Conservation (phyloP, 2,113 vertebrate genomes). For the Stomatorhinus ivindoensis region DNA sequence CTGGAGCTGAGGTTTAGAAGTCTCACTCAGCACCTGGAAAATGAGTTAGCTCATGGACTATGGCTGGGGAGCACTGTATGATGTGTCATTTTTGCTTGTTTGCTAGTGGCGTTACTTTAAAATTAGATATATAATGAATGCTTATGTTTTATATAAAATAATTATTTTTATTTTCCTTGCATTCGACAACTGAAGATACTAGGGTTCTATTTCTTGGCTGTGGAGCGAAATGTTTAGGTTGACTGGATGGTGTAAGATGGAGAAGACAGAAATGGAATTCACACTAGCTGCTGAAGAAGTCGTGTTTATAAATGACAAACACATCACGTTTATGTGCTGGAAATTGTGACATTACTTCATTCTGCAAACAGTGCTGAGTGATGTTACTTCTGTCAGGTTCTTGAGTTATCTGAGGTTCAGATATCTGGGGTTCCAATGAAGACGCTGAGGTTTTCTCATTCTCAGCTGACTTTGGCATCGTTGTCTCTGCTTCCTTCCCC, state of each 20-base stretch:
- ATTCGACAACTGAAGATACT: neutral
- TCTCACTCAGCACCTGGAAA: neutral
- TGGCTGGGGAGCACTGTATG: neutral
- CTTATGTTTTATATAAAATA: neutral
- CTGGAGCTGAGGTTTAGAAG: neutral
- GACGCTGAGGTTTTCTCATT: neutral
- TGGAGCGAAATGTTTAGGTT: neutral
- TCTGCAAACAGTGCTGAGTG: neutral
- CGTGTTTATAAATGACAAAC: neutral
- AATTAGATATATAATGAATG: neutral
- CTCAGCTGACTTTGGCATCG: neutral
- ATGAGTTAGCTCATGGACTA: neutral
- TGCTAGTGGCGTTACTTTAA: neutral
- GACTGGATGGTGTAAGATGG: neutral
- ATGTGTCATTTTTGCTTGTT: neutral
- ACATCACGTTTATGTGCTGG: neutral
- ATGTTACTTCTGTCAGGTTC: neutral
- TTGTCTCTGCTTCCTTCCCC: neutral
- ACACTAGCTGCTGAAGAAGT: neutral
- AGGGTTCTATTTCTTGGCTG: neutral
- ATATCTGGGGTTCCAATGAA: neutral
- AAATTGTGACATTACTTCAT: neutral
- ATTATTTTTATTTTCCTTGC: neutral
- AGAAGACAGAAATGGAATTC: neutral
- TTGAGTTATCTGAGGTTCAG: neutral